Evolutionary conservation across 2,888 invertebrate genomes (phyloP), one percentile per base, ranked within the genome.

Genomic region (Hydropsyche betteni): DNA sequence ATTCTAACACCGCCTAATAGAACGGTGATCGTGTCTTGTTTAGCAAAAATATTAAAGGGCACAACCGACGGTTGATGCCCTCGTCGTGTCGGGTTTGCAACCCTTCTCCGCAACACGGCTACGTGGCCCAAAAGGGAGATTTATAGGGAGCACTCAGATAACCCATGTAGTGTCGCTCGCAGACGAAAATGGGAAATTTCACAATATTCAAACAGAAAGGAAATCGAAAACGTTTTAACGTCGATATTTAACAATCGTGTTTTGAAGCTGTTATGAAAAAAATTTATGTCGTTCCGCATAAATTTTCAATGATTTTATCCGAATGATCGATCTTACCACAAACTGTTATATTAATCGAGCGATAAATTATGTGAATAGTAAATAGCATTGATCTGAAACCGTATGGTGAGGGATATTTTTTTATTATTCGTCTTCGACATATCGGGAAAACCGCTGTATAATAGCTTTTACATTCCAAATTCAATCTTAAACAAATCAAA

Each of bases 161-260:
- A 70, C 70, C 70, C 51, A 70, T 70, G 70, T 70, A 70, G 70
- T 70, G 70, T 70, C 52, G 70, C 70, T n/a, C 33, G 16, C 70
- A 70, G 70, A 70, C 70, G 70, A 70, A 70, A 70, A 70, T 61
- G 55, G 70, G 69, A 55, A 70, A 70, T 70, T 75, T 70, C 75
- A 51, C 75, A 75, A 75, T 75, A 75, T 69, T 75, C 70, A 69
- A 75, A 75, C 69, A 69, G 61, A 70, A 69, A 75, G 75, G 69
- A 75, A 75, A 74, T 74, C 74, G 68, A 74, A 74, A 74, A 69
- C 74, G 74, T 75, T 75, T 75, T 55, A 74, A 53, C 55, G 70
- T 55, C 14, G n/a, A 53, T 69, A 70, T 70, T 70, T 75, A 70
- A 68, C 52, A 53, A 38, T 16, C 33, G 12, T 33, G 44, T 44